These are phyloP conservation scores for Origma solitaria DNA, from an alignment of 2,113 vertebrate genomes.

Conservation along the genomic window DNA sequence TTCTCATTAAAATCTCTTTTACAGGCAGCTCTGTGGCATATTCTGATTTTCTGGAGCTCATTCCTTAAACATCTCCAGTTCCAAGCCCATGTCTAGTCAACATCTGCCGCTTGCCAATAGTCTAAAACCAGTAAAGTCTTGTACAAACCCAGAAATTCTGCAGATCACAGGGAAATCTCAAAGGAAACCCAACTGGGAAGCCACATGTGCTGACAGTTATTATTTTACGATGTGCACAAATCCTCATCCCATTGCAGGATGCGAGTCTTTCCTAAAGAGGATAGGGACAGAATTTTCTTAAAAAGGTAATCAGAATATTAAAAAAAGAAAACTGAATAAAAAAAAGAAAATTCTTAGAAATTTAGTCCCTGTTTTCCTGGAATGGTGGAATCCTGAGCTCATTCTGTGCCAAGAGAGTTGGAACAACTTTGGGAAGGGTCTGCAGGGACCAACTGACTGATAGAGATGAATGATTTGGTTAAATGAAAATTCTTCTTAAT, in stretches of 20 bases:
- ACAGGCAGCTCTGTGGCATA: neutral
- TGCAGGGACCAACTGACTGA: neutral
- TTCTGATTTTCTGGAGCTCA: slow-evolving; percentile 30
- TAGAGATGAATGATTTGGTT: neutral
- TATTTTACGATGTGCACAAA: neutral
- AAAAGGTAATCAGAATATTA: neutral
- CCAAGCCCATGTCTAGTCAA: slow-evolving; percentile 25
- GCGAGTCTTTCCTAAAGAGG: neutral
- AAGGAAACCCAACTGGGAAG: neutral
- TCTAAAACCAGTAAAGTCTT: neutral
- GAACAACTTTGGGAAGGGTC: neutral
- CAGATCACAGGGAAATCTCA: neutral
- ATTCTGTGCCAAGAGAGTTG: neutral
- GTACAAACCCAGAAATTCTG: neutral
- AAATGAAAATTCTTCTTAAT: neutral
- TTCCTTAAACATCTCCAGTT: neutral
- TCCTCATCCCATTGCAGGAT: neutral
- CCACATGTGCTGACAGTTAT: neutral
- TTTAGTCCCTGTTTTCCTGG: neutral
- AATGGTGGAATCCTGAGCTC: neutral
- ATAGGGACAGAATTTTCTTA: neutral
- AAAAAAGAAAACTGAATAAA: neutral
- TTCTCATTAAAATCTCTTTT: neutral
- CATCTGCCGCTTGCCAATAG: neutral
- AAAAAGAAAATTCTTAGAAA: neutral